phyloP scores from a whole-genome alignment of 2,888 invertebrate genomes.

The Pseudococcus longispinus region DNA sequence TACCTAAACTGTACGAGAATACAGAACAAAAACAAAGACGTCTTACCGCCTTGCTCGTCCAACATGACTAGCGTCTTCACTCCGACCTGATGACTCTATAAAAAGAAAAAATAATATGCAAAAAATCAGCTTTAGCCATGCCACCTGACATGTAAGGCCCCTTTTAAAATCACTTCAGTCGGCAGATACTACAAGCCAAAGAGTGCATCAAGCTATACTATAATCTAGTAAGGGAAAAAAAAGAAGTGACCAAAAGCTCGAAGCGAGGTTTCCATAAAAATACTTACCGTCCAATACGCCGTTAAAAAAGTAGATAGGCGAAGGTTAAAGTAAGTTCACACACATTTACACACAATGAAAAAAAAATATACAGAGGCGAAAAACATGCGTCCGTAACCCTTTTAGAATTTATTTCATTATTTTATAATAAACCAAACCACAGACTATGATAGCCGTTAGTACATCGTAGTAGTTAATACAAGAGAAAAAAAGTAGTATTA shows the following conservation, averaged over 20 bases:
- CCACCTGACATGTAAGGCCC: constrained; percentile 47
- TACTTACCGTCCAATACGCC: background rate
- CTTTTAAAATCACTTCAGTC: constrained; percentile 8
- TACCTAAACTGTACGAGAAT: background rate
- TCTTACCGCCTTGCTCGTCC: constrained; percentile 99
- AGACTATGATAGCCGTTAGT: constrained; percentile 41
- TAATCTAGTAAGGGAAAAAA: no score
- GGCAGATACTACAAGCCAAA: background rate
- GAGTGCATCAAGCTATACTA: background rate
- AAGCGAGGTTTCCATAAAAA: background rate
- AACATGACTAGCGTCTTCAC: constrained; percentile 99
- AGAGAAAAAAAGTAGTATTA: constrained; percentile 40
- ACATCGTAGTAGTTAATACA: background rate
- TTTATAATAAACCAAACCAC: constrained; percentile 5
- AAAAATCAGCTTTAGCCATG: constrained; percentile 52
- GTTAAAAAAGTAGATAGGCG: background rate
- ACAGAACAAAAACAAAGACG: constrained; percentile 39
- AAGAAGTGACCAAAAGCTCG: background rate
- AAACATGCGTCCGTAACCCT: constrained; percentile 16
- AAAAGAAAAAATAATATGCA: constrained; percentile 61
- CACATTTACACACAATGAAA: background rate
- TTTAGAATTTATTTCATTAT: background rate
- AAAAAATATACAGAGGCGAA: background rate
- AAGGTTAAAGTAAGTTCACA: background rate
- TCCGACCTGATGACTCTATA: constrained; percentile 99